phyloP scores from a whole-genome alignment of 2,113 vertebrate species.

The Theristicus caerulescens region DNA sequence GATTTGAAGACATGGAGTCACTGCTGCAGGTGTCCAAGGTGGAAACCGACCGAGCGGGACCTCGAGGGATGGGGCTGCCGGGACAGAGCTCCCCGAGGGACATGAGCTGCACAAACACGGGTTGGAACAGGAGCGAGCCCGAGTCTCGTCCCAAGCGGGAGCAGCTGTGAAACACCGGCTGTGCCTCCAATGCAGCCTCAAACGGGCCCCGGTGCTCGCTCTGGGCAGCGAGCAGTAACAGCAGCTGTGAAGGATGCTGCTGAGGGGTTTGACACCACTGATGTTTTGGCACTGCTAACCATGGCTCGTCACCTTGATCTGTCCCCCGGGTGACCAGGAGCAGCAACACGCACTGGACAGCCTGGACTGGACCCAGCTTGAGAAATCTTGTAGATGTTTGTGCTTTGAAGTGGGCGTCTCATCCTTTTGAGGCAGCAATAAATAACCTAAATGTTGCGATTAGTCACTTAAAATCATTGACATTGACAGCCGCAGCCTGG shows the following conservation, averaged over 20 bases:
- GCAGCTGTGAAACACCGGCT: background rate
- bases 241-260: background rate
- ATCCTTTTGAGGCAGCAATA: background rate
- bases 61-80: background rate
- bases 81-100: background rate
- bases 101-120: fast-evolving
- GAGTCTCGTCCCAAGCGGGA: fast-evolving
- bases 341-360: background rate
- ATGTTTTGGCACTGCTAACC: background rate
- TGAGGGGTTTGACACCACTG: background rate
- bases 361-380: fast-evolving
- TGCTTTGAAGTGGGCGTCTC: background rate
- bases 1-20: background rate
- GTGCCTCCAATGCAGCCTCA: background rate
- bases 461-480: background rate
- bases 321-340: background rate
- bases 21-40: background rate
- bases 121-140: background rate
- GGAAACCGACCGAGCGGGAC: fast-evolving
- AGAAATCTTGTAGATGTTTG: background rate
- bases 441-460: background rate
- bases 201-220: fast-evolving
- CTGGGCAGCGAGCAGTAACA: background rate
- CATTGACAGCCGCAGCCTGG: background rate
- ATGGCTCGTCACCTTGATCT: background rate